Base-by-base conservation (phyloP, 2,888 invertebrate species). In the Pegoplata infirma region DNA sequence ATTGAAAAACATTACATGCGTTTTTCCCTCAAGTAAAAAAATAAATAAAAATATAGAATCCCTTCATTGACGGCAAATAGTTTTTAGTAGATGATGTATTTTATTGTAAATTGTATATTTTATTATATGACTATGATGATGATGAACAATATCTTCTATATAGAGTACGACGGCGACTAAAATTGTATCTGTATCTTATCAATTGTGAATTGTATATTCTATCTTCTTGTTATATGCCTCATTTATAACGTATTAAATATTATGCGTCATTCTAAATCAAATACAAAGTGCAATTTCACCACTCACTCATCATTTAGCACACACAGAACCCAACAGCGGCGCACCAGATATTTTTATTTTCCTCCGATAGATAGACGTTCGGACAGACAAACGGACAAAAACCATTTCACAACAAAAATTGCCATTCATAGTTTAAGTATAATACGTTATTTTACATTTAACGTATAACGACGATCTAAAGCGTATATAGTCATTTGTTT, bases 241-340 rank as follows among this genome's bases (percentile, higher is more conserved):
- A 40, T 49, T 68, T 49, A 61, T 68, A 73, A 59, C 67, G 63
- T 56, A 67, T 67, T 44, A 23, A 67, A 53, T 53, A 67, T n/a
- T 67, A 73, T 78, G 77, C 77, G 77, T 78, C 77, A 78, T 78
- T 69, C 67, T 51, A 72, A 72, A 67, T 72, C 76, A 76, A 76
- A 76, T 77, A 78, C 78, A 78, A 74, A 78, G 69, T 78, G 78
- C 78, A 78, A 74, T 75, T 71, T 79, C 75, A 79, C 69, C 79
- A 79, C 32, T 66, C 66, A 46, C 46, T 40, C 55, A n/a, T n/a
- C n/a, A 14, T 23, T 55, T 16, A 16, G 16, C 23, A 16, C 25
- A 25, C 25, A 36, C 23, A 16, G 32, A 12, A 36, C 14, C 16
- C 1, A 12, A 36, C 19, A 36, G 19, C 36, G n/a, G 19, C 16